phyloP scores from a whole-genome alignment of 2,888 invertebrate species.

The Mystacides longicornis region DNA sequence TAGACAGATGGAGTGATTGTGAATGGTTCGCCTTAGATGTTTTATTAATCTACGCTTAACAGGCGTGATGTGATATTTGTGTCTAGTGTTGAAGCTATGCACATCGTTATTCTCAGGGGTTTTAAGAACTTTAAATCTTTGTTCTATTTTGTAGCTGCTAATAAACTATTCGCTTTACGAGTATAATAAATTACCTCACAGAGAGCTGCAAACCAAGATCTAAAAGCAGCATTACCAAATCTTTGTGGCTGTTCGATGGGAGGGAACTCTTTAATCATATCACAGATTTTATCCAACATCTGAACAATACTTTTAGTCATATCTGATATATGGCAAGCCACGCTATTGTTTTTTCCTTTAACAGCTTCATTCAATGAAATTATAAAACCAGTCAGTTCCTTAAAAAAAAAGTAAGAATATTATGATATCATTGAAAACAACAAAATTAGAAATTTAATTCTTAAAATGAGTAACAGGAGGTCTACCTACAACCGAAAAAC shows the following conservation, averaged over 20 bases:
- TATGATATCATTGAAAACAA: background rate
- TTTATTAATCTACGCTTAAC: too few species aligned
- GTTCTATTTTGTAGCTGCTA: too few species aligned
- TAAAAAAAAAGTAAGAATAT: slow-evolving; percentile 27
- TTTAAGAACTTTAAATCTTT: too few species aligned
- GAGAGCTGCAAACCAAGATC: slow-evolving; percentile 70
- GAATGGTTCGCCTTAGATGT: too few species aligned
- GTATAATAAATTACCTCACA: slow-evolving; percentile 47
- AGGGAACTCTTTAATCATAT: slow-evolving; percentile 73
- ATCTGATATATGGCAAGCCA: slow-evolving; percentile 54
- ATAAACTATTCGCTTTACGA: too few species aligned
- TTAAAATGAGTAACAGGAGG: too few species aligned
- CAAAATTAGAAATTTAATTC: background rate
- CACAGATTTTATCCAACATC: slow-evolving; percentile 64
- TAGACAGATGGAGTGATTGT: too few species aligned
- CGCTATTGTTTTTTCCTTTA: slow-evolving; percentile 65
- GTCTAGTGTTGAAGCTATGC: too few species aligned
- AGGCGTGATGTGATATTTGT: too few species aligned
- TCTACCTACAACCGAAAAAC: too few species aligned
- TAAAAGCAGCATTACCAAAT: slow-evolving; percentile 93
- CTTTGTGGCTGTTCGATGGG: slow-evolving; percentile 89
- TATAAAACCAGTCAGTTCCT: slow-evolving; percentile 83
- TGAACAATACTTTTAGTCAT: slow-evolving; percentile 53
- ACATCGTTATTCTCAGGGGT: too few species aligned
- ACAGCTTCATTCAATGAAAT: slow-evolving; percentile 80